Conservation (phyloP, 1,140 invertebrate species). For the Microvelia longipes region DNA sequence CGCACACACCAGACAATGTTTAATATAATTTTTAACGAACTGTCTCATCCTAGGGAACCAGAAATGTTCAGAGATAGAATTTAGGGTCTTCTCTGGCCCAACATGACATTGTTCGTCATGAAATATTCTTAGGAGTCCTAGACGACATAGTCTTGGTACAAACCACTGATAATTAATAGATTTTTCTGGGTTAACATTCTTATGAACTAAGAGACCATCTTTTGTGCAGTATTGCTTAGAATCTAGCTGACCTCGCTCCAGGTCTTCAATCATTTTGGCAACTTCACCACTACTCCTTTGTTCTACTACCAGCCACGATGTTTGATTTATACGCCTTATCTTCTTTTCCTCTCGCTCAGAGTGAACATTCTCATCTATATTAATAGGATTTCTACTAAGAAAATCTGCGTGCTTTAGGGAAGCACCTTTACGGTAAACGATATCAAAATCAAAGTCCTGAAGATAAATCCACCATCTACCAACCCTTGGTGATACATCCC, state of each 20-base stretch:
- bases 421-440: background rate
- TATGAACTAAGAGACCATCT: background rate
- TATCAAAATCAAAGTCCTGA: background rate
- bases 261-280: background rate
- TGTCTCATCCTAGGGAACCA: background rate
- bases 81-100: background rate
- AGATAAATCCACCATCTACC: background rate
- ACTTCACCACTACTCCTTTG: background rate
- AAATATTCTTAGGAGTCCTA: background rate
- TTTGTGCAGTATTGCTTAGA: background rate
- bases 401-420: background rate
- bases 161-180: background rate
- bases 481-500: background rate
- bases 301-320: background rate
- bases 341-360: too few relatives aligned
- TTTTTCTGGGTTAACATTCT: background rate
- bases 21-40: background rate
- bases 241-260: background rate
- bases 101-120: background rate
- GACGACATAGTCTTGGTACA: background rate
- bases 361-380: too few relatives aligned
- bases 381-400: background rate
- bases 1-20: background rate
- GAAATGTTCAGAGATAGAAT: background rate
- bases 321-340: background rate